A percentile compares a stretch with the other conserved stretches of the same genome.
Conservation (phyloP, 2,888 invertebrate genomes). For the Willowsia nigromaculata region DNA sequence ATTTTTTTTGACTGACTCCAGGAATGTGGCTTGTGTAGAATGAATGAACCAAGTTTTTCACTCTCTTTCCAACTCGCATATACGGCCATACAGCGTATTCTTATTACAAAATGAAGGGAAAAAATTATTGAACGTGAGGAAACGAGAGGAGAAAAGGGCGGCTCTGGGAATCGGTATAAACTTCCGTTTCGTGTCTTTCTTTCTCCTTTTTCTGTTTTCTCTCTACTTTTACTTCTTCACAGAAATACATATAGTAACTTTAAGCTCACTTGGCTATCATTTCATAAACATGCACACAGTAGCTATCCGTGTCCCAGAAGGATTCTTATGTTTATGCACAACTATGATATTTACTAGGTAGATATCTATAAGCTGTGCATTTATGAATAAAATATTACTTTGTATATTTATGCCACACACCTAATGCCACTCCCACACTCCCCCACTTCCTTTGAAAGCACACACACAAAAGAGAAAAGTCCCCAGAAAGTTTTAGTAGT, state of each 20-base stretch:
- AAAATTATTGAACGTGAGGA: constrained; percentile 50
- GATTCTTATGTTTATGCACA: background rate
- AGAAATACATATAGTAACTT: background rate
- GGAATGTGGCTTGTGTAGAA: constrained; percentile 41
- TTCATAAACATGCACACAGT: background rate
- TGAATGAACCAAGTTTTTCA: constrained; percentile 59
- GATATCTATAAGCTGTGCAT: background rate
- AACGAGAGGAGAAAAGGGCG: constrained; percentile 5
- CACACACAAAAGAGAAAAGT: background rate
- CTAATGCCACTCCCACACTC: background rate
- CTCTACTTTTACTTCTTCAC: constrained; percentile 16
- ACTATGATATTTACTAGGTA: background rate
- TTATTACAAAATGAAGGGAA: background rate
- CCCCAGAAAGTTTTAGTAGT: background rate
- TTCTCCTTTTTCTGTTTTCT: constrained; percentile 7
- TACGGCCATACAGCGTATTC: background rate
- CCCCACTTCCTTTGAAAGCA: background rate
- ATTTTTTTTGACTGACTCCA: constrained; percentile 18
- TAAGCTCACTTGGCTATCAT: background rate
- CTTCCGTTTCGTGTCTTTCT: constrained; percentile 21
- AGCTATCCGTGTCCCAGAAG: background rate
- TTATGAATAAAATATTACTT: background rate
- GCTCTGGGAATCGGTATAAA: constrained; percentile 44
- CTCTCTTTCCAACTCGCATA: background rate
- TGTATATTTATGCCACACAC: background rate